Evolutionary conservation across 1,140 invertebrate genomes (phyloP).

Genomic region (Piezodorus guildinii): DNA sequence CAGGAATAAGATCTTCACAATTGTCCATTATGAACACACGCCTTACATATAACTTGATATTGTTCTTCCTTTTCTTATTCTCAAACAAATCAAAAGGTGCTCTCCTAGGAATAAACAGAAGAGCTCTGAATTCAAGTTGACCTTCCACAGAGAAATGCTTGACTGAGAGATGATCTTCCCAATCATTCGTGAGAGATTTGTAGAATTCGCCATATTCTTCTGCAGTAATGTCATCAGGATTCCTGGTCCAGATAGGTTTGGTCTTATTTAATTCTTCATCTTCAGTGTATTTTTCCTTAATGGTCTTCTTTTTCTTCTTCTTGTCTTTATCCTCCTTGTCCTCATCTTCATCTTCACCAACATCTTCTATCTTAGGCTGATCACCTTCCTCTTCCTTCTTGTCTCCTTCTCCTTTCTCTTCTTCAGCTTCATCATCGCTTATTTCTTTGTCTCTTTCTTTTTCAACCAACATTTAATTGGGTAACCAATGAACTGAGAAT

Average conservation of each 20-base stretch:
- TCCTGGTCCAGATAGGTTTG: conserved; percentile 97
- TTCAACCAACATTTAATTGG: conserved; percentile 91
- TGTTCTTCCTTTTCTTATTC: conserved; percentile 96
- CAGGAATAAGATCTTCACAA: conserved; percentile 95
- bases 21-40: conserved; percentile 99
- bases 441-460: conserved; percentile 94
- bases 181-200: conserved; percentile 96
- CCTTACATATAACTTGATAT: conserved; percentile 95
- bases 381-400: conserved; percentile 53
- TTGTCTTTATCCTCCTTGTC: conserved; percentile 67
- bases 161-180: conserved; percentile 97
- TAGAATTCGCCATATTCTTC: conserved; percentile 99
- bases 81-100: conserved; percentile 97
- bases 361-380: conserved; percentile 82
- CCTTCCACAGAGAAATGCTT: conserved; percentile 99
- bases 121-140: conserved; percentile 91
- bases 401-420: conserved; percentile 50
- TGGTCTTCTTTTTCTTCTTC: conserved; percentile 91
- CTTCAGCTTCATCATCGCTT: conserved; percentile 74
- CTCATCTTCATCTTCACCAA: conserved; percentile 79
- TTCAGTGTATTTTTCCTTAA: conserved; percentile 95
- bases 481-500: conserved; percentile 98
- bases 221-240: conserved; percentile 92
- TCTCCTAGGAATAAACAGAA: conserved; percentile 87
- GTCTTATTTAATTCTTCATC: conserved; percentile 99